Conservation (phyloP, 2,797 vertebrate species). For the Pelobates cultripes region DNA sequence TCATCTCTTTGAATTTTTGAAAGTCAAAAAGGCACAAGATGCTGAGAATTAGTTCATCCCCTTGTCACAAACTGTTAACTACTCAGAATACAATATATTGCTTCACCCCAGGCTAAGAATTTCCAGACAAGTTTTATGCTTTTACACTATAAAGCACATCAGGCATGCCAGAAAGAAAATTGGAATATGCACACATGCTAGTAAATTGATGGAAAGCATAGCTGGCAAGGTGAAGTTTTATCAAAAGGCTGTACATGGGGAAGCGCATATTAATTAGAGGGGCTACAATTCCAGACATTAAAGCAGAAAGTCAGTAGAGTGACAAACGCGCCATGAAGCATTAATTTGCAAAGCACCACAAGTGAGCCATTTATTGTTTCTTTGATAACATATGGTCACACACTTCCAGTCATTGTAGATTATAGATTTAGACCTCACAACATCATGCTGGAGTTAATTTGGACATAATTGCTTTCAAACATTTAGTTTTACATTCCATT, state of each 20-base stretch:
- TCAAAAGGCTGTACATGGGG: constrained; percentile 13
- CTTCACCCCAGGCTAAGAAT: constrained; percentile 19
- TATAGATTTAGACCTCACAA: constrained; percentile 19
- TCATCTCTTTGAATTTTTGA: not conserved
- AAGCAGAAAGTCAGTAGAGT: constrained; percentile 25
- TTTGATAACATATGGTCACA: constrained; percentile 38
- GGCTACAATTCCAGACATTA: constrained; percentile 42
- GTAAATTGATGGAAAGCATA: constrained; percentile 45
- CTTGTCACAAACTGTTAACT: constrained; percentile 36
- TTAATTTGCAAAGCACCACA: constrained; percentile 25
- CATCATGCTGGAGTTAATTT: constrained; percentile 27
- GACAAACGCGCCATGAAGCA: constrained; percentile 34
- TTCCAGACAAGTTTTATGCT: constrained; percentile 32
- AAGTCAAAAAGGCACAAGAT: not conserved
- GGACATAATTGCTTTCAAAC: constrained; percentile 4
- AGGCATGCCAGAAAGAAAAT: constrained; percentile 40
- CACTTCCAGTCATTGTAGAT: constrained; percentile 18
- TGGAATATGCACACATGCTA: constrained; percentile 38
- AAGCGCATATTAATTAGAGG: constrained; percentile 38
- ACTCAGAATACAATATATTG: constrained; percentile 4
- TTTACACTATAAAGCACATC: constrained; percentile 23
- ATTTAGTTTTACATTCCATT: not conserved
- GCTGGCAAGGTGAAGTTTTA: constrained; percentile 37
- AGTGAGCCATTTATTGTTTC: constrained; percentile 24
- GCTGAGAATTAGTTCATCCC: constrained; percentile 1